Evolutionary conservation across 2,888 invertebrate genomes (phyloP).

Genomic region (Myathropa florea): DNA sequence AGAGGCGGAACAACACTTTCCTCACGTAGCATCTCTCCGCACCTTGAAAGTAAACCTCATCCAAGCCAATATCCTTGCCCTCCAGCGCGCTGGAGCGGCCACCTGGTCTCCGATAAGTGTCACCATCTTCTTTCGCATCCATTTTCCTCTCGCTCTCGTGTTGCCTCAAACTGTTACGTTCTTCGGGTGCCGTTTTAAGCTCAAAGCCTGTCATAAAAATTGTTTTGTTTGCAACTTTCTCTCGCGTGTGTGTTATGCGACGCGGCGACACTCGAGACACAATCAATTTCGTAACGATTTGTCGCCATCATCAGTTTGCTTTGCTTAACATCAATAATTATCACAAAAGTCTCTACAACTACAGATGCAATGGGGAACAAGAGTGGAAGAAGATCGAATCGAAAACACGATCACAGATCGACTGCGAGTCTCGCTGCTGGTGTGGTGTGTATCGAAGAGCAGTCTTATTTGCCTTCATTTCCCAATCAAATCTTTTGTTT

Average conservation of each 20-base stretch:
- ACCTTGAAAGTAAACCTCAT: no score
- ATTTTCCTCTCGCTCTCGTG: background rate
- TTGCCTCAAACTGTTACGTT: background rate
- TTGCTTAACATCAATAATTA: conserved; percentile 41
- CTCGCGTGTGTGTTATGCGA: conserved; percentile 28
- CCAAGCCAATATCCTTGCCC: no score
- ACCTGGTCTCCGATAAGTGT: no score
- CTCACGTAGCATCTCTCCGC: no score
- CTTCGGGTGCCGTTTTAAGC: background rate
- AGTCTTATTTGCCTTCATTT: conserved; percentile 22
- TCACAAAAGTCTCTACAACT: conserved; percentile 8
- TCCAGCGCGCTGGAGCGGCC: no score
- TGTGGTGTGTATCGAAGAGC: background rate
- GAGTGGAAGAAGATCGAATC: background rate
- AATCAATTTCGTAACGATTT: conserved; percentile 42
- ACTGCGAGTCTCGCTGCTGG: no score
- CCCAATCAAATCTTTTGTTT: conserved; percentile 40
- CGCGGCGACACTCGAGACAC: conserved; percentile 1
- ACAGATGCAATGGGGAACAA: background rate
- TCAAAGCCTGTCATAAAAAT: background rate
- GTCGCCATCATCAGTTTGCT: conserved; percentile 17
- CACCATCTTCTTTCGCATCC: no score
- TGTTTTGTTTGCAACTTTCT: conserved; percentile 43
- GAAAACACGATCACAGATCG: background rate
- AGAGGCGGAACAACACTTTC: no score